phyloP scores from a whole-genome alignment of 2,888 invertebrate genomes.

The Caenorhabditis doughertyi region DNA sequence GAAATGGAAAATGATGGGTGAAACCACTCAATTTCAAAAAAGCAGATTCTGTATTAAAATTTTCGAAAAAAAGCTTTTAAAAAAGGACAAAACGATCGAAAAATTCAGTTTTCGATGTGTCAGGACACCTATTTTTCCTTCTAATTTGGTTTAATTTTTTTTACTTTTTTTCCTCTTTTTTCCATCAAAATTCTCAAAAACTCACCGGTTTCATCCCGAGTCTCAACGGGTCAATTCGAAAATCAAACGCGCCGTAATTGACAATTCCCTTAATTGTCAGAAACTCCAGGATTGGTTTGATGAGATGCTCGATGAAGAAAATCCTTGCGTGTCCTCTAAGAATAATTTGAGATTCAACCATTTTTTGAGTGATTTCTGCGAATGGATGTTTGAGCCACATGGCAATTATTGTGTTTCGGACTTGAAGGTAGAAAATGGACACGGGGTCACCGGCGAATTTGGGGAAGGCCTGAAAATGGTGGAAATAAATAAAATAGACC shows the following conservation, averaged over 20 bases:
- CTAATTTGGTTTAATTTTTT: no score
- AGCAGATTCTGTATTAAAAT: no score
- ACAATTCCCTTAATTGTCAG: constrained; percentile 54
- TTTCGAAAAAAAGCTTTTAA: no score
- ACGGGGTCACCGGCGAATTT: constrained; percentile 70
- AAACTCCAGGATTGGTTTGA: constrained; percentile 48
- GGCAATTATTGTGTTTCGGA: constrained; percentile 84
- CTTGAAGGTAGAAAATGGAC: constrained; percentile 82
- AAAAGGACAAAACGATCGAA: no score
- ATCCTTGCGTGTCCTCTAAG: constrained; percentile 56
- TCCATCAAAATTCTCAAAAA: neutral
- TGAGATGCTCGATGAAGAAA: constrained; percentile 47
- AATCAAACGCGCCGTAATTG: constrained; percentile 63
- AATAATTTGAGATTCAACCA: constrained; percentile 54
- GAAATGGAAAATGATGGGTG: no score
- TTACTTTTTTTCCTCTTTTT: no score
- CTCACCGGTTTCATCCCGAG: constrained; percentile 18
- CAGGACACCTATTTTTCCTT: no score
- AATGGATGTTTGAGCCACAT: constrained; percentile 84
- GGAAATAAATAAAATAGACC: neutral
- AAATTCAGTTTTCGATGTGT: no score
- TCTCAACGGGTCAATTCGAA: constrained; percentile 33
- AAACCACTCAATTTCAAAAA: no score
- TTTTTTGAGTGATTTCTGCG: constrained; percentile 72
- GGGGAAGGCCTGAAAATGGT: constrained; percentile 81